phyloP scores from a whole-genome alignment of 1,140 invertebrate species.

The Zaprionus lachaisei region DNA sequence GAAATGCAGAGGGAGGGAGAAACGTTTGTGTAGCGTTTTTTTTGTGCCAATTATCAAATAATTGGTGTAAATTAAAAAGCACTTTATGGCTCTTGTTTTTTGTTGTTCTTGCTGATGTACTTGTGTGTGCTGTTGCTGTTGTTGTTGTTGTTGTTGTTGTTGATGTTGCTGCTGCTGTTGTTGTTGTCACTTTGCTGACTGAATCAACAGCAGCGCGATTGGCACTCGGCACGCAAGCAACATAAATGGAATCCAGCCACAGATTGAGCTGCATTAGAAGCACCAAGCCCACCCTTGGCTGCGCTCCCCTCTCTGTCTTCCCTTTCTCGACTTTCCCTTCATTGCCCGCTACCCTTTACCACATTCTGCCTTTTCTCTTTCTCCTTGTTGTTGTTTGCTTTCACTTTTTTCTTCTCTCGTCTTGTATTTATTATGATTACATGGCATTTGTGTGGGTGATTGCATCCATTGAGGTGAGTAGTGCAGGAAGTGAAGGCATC shows the following conservation, averaged over 20 bases:
- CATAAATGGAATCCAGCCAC: constrained; percentile 12
- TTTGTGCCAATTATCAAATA: constrained; percentile 59
- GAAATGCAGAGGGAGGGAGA: not conserved
- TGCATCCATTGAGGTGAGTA: constrained; percentile 65
- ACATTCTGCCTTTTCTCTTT: not conserved
- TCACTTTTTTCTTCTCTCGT: not conserved
- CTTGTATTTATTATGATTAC: constrained; percentile 50
- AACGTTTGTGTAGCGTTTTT: not conserved
- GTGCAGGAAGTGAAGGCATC: constrained; percentile 34
- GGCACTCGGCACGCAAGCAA: constrained; percentile 25
- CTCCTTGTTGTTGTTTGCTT: not conserved
- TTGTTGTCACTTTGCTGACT: constrained; percentile 36
- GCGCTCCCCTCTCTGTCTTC: too few species aligned
- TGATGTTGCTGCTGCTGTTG: constrained; percentile 24
- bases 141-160: constrained; percentile 29
- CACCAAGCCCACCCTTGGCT: not conserved
- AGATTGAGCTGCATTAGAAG: constrained; percentile 31
- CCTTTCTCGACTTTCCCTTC: not conserved
- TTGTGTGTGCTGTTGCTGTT: constrained; percentile 25
- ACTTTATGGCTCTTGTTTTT: constrained; percentile 42
- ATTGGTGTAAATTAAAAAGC: constrained; percentile 66
- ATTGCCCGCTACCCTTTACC: not conserved
- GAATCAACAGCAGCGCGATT: constrained; percentile 15
- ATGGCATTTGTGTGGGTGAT: constrained; percentile 61
- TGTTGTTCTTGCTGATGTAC: constrained; percentile 12